Evolutionary conservation across 2,113 vertebrate species (phyloP).

Genomic region (Mellivora capensis): DNA sequence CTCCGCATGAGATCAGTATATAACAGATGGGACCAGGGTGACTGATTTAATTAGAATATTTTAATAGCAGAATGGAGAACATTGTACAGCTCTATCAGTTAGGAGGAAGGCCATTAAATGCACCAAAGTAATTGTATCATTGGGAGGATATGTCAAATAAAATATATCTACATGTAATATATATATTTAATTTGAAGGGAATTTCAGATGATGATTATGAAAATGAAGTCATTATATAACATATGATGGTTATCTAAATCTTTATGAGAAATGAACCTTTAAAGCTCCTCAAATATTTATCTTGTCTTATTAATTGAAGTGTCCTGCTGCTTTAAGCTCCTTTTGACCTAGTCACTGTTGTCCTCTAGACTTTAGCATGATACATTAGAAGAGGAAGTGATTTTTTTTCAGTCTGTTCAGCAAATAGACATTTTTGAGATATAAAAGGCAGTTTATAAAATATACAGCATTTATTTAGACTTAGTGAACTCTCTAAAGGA

Average conservation of each 20-base stretch:
- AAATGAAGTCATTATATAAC: conserved; percentile 53
- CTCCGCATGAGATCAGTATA: conserved; percentile 76
- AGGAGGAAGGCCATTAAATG: conserved; percentile 79
- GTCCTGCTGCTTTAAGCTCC: background rate
- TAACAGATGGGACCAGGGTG: conserved; percentile 84
- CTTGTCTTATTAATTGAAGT: conserved; percentile 67
- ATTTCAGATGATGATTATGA: conserved; percentile 51
- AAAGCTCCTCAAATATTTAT: conserved; percentile 65
- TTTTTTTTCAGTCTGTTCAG: background rate
- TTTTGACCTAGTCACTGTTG: background rate
- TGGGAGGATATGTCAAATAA: conserved; percentile 79
- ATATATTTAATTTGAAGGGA: conserved; percentile 41
- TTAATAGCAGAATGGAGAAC: conserved; percentile 80
- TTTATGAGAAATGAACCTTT: conserved; percentile 62
- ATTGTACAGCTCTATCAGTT: conserved; percentile 79
- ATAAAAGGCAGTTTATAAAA: conserved; percentile 32
- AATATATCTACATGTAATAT: conserved; percentile 63
- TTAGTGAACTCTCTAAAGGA: background rate
- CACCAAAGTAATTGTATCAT: conserved; percentile 81
- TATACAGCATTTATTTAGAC: background rate
- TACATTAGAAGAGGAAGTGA: background rate
- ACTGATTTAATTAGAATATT: conserved; percentile 88
- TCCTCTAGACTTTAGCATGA: background rate
- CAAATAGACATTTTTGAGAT: background rate
- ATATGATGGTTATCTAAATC: conserved; percentile 58